Evolutionary conservation across 2,797 vertebrate species (phyloP), one percentile per base, ranked within the genome.

Genomic region (Peromyscus eremicus): DNA sequence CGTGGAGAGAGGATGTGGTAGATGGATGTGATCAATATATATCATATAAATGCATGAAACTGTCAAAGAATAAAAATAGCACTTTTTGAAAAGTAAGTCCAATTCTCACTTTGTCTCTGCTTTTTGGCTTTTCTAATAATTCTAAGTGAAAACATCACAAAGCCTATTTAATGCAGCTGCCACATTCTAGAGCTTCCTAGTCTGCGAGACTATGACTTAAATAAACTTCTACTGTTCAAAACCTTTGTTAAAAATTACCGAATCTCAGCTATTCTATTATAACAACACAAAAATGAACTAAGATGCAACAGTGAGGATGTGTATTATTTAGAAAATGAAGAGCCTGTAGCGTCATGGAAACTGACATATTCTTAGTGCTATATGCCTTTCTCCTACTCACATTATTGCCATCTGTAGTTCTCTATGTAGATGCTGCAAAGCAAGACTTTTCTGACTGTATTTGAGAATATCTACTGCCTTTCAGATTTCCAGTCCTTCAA

Each of bases 151-250:
- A 12, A 27, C 4, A 71, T 34, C 32, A 73, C 4, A 14, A 34
- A 40, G 25, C 0, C 9, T 4, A 17, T 40, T 6, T 46, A 43
- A 46, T 43, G 12, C 3, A 23, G 80, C 37, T 0, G 1, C 2
- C 23, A 23, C 12, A 5, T 16, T 64, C n/a, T 21, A 29, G n/a
- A 19, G 14, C 0, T 92, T 46, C 2, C 21, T 5, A n/a, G 6
- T 32, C 68, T 12, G 5, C 4, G 52, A 27, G 46, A 60, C 2
- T 29, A 80, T 9, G 34, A 27, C 3, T 23, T 37, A 19, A n/a
- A 60, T 60, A 32, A n/a, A 49, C 6, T 62, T 52, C 8, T 6
- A 52, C 43, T 79, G 60, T 32, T 43, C 14, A 64, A 43, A 64
- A 32, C 9, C 32, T 64, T 83, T 13, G 3, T 79, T 82, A 34